phyloP scores from a whole-genome alignment of 1,140 invertebrate species.

The Micrasema minimum region DNA sequence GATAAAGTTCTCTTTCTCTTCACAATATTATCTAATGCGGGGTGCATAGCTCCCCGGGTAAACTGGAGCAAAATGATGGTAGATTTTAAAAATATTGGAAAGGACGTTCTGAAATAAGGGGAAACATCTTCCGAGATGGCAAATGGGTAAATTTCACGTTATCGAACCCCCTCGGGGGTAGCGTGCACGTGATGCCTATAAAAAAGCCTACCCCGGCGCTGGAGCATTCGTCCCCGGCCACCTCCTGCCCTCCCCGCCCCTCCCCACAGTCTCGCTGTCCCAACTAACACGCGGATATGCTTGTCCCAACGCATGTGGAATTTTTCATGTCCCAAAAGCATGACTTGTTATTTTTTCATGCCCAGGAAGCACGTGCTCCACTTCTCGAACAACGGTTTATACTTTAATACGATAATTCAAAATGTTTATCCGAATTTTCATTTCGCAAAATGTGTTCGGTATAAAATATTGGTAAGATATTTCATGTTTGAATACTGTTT shows the following conservation, averaged over 20 bases:
- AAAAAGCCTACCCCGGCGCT: slow-evolving; percentile 17
- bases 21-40: neutral
- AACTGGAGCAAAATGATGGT: neutral
- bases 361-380: slow-evolving; percentile 25
- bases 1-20: too few relatives aligned
- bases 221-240: slow-evolving; percentile 11
- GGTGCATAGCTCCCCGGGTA: neutral
- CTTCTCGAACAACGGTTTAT: slow-evolving; percentile 30
- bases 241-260: neutral
- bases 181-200: slow-evolving; percentile 26
- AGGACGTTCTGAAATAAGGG: slow-evolving; percentile 25
- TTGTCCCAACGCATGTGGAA: slow-evolving; percentile 39
- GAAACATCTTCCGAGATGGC: slow-evolving; percentile 10
- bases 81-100: slow-evolving; percentile 30
- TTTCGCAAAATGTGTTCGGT: slow-evolving; percentile 15
- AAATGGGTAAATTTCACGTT: slow-evolving; percentile 29
- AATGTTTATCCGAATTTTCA: slow-evolving; percentile 37
- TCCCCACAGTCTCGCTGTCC: neutral
- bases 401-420: slow-evolving; percentile 33
- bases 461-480: slow-evolving; percentile 35
- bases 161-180: slow-evolving; percentile 26
- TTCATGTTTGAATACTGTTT: slow-evolving; percentile 17
- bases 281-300: neutral
- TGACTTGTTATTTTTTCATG: slow-evolving; percentile 37
- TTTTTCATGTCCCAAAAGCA: slow-evolving; percentile 35